These are phyloP conservation scores for Paedocypris micromegethes DNA, from an alignment of 2,797 vertebrate genomes.

Conservation along the genomic window DNA sequence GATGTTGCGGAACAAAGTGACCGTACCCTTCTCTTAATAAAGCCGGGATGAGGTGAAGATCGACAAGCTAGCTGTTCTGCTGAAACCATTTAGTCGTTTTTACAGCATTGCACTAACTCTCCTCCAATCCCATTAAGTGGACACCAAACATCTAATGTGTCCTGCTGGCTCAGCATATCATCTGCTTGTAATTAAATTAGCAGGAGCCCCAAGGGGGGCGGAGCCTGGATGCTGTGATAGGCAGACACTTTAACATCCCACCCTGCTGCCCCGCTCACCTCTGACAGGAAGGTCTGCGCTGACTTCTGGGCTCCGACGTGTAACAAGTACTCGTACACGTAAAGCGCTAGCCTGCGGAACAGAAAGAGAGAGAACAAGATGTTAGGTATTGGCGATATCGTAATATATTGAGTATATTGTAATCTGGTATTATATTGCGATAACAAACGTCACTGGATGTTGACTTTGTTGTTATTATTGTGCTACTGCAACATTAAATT, in stretches of 20 bases:
- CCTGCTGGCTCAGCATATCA: slow-evolving; percentile 43
- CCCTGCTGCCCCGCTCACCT: slow-evolving; percentile 69
- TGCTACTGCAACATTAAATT: too few relatives aligned
- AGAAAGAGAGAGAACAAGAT: slow-evolving; percentile 6
- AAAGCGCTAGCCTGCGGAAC: slow-evolving; percentile 82
- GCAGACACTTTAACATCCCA: slow-evolving; percentile 13
- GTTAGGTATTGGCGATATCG: too few relatives aligned
- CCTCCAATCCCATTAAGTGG: slow-evolving; percentile 43
- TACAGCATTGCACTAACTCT: slow-evolving; percentile 24
- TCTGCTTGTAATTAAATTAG: slow-evolving; percentile 45
- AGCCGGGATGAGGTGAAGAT: neutral
- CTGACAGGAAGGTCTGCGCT: slow-evolving; percentile 93
- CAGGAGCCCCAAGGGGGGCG: slow-evolving; percentile 7
- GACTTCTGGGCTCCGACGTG: slow-evolving; percentile 95
- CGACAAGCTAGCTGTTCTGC: slow-evolving; percentile 12
- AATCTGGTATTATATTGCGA: too few relatives aligned
- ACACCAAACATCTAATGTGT: slow-evolving; percentile 41
- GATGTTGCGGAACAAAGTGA: slow-evolving; percentile 1
- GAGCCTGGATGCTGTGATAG: slow-evolving; percentile 24
- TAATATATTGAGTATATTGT: too few relatives aligned
- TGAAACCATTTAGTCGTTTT: slow-evolving; percentile 25
- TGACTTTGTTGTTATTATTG: too few relatives aligned
- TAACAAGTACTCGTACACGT: slow-evolving; percentile 93
- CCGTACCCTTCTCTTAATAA: neutral
- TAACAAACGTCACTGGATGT: too few relatives aligned